Percentiles rank a stretch among this genome's conserved stretches.
phyloP scores from a whole-genome alignment of 1,140 invertebrate species.

The Halictus rubicundus region DNA sequence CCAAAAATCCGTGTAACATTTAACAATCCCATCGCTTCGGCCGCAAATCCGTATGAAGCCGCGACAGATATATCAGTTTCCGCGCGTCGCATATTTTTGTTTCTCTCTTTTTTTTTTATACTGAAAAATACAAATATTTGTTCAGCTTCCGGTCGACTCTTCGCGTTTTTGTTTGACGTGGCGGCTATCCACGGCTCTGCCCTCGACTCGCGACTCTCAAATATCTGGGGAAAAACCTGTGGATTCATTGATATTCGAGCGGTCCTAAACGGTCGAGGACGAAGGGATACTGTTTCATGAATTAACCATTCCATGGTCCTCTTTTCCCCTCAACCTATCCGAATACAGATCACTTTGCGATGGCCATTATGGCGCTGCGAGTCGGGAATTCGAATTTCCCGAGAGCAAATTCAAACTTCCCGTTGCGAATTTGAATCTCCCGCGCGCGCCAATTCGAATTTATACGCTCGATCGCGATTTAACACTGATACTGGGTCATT shows the following conservation, averaged over 20 bases:
- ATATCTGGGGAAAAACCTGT: conserved; percentile 32
- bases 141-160: background rate
- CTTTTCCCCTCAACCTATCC: conserved; percentile 5
- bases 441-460: too few species aligned
- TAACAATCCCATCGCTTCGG: background rate
- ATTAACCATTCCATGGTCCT: conserved; percentile 63
- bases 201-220: background rate
- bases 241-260: conserved; percentile 57
- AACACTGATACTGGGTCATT: too few species aligned
- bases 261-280: conserved; percentile 41
- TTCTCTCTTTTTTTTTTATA: background rate
- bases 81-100: too few species aligned
- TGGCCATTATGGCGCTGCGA: conserved; percentile 52
- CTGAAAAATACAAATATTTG: conserved; percentile 30
- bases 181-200: background rate
- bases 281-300: conserved; percentile 63
- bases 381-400: background rate
- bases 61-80: background rate
- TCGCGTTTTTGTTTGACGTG: background rate
- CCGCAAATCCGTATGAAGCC: background rate
- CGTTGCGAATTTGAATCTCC: too few species aligned
- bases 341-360: conserved; percentile 49
- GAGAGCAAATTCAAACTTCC: conserved; percentile 27
- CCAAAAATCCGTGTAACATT: background rate
- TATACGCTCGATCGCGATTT: too few species aligned